These are phyloP conservation scores for Hyaena hyaena DNA, from an alignment of 2,113 vertebrate species.

Conservation along the genomic window DNA sequence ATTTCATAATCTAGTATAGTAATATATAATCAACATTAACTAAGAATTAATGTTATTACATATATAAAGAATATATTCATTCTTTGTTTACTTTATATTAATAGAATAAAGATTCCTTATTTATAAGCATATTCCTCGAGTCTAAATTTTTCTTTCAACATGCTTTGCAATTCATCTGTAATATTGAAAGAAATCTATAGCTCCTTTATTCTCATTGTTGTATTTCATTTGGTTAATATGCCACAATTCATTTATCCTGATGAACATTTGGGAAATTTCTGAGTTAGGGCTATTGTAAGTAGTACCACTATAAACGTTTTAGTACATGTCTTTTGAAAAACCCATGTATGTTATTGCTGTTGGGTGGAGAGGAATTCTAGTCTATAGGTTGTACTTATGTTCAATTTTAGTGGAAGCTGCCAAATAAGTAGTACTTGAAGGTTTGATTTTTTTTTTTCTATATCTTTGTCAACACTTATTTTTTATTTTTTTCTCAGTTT, in stretches of 20 bases:
- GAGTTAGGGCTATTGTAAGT: not conserved
- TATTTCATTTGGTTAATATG: conserved; percentile 33
- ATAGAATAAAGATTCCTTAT: not conserved
- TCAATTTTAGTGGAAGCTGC: conserved; percentile 27
- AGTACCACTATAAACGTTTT: not conserved
- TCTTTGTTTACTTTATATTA: not conserved
- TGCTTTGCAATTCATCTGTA: not conserved
- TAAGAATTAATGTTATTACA: not conserved
- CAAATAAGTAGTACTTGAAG: not conserved
- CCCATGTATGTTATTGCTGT: not conserved
- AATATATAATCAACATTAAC: not conserved
- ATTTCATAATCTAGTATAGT: not conserved
- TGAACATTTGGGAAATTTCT: not conserved
- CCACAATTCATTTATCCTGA: not conserved
- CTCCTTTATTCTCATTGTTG: not conserved
- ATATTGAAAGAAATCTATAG: not conserved
- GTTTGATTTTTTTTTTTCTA: not conserved
- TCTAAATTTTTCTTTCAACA: not conserved
- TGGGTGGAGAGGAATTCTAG: not conserved
- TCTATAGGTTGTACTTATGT: not conserved
- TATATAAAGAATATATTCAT: not conserved
- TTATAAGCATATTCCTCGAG: not conserved
- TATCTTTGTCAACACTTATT: not conserved
- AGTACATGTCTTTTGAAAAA: not conserved
- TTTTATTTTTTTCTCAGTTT: not conserved